phyloP scores from a whole-genome alignment of 1,140 invertebrate species.

The Drosophila sproati region DNA sequence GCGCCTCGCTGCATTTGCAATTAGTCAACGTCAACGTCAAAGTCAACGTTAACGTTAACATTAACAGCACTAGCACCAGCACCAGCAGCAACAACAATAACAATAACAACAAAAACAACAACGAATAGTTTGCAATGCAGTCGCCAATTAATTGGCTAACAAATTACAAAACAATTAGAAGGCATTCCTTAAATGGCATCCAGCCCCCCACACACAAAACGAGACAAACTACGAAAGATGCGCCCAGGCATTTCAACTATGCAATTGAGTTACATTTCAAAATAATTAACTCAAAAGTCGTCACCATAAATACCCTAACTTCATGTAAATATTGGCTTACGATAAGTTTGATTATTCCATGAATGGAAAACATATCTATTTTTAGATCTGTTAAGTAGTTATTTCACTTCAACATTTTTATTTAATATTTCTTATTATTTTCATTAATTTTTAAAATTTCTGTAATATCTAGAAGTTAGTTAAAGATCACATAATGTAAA shows the following conservation, averaged over 20 bases:
- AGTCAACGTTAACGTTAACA: conserved; percentile 27
- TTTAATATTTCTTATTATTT: no score
- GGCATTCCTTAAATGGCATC: conserved; percentile 76
- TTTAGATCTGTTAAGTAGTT: no score
- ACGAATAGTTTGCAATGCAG: conserved; percentile 63
- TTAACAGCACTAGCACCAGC: conserved; percentile 30
- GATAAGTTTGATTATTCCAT: no score
- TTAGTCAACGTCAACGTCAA: conserved; percentile 59
- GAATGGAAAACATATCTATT: no score
- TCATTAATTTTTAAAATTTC: no score
- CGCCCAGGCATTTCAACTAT: conserved; percentile 46
- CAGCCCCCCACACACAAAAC: conserved; percentile 39
- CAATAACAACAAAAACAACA: conserved; percentile 39
- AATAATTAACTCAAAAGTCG: background rate
- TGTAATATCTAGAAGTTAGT: no score
- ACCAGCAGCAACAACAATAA: conserved; percentile 8
- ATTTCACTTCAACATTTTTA: no score
- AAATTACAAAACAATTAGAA: conserved; percentile 83
- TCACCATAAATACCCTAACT: conserved; percentile 9
- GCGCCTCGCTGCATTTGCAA: conserved; percentile 67
- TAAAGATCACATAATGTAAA: no score
- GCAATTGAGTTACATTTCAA: conserved; percentile 25
- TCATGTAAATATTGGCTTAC: background rate
- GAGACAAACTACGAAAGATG: conserved; percentile 37
- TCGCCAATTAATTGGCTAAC: conserved; percentile 80